Evolutionary conservation across 37 sponge, comb jelly and placozoan species (phyloP).

Genomic region (Halisarca cf. caerulea): DNA sequence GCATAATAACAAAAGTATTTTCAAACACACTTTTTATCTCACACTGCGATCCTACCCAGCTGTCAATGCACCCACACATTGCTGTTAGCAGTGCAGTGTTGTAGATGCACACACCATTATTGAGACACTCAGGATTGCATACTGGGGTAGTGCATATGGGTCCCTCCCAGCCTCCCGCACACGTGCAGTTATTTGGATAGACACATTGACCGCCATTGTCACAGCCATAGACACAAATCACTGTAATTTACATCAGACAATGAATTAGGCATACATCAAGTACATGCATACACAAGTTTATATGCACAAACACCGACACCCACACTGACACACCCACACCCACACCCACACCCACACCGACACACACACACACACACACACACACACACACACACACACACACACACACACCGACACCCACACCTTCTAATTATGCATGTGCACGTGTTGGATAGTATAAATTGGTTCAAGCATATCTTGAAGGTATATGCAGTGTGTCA

Average conservation of each 20-base stretch:
- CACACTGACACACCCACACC: conserved; percentile 7
- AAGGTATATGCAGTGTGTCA: no score
- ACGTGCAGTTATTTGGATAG: no score
- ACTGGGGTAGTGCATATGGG: neutral
- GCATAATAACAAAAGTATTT: no score
- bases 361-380: conserved; percentile 16
- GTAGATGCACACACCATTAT: neutral
- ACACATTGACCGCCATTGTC: no score
- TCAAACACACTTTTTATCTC: no score
- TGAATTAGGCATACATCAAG: neutral
- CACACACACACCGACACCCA: neutral
- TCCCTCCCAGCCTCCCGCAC: no score
- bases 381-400: conserved; percentile 1
- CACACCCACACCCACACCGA: neutral
- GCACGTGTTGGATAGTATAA: no score
- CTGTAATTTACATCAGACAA: no score
- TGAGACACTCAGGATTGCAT: neutral
- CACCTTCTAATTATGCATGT: no score
- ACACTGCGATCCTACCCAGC: neutral
- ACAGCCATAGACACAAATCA: no score
- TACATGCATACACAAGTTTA: neutral
- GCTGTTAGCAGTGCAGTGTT: neutral
- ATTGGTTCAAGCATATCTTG: no score
- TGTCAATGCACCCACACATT: neutral
- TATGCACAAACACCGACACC: neutral